phyloP scores from a whole-genome alignment of 2,888 invertebrate species.

The Rhabditoides inermis region DNA sequence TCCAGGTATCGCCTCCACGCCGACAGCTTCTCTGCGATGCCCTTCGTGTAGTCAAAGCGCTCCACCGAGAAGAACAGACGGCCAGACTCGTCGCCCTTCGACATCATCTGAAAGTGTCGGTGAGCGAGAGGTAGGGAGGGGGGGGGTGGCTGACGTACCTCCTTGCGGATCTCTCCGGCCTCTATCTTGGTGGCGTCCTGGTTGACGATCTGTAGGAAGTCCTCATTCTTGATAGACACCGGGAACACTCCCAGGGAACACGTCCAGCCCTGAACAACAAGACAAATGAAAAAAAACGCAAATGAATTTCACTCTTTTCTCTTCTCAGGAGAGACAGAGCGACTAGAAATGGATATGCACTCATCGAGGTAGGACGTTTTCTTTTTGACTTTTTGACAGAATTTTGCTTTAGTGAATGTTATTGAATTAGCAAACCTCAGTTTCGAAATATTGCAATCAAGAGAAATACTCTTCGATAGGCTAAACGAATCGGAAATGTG shows the following conservation, averaged over 20 bases:
- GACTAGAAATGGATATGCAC: too few species aligned
- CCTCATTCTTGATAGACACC: constrained; percentile 46
- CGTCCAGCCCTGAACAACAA: constrained; percentile 29
- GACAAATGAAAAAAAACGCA: too few species aligned
- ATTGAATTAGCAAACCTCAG: too few species aligned
- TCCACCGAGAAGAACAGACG: constrained; percentile 44
- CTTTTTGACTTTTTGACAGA: neutral
- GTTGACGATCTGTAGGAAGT: constrained; percentile 32
- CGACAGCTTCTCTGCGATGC: constrained; percentile 33
- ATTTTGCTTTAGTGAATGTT: neutral
- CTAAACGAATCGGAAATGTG: too few species aligned
- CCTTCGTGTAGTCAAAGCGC: constrained; percentile 47
- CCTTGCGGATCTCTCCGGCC: constrained; percentile 26
- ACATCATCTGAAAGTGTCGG: constrained; percentile 16
- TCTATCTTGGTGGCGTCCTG: constrained; percentile 24
- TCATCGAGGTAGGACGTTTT: too few species aligned
- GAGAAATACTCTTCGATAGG: too few species aligned
- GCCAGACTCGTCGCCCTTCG: constrained; percentile 22
- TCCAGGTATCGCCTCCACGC: constrained; percentile 34
- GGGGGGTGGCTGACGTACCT: constrained; percentile 12
- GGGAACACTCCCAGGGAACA: constrained; percentile 46
- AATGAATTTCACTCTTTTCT: too few species aligned
- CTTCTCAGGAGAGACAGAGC: too few species aligned
- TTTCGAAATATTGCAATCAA: too few species aligned
- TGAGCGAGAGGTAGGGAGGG: neutral